Conservation (phyloP, 2,888 invertebrate genomes). For the Chironomus riparius region DNA sequence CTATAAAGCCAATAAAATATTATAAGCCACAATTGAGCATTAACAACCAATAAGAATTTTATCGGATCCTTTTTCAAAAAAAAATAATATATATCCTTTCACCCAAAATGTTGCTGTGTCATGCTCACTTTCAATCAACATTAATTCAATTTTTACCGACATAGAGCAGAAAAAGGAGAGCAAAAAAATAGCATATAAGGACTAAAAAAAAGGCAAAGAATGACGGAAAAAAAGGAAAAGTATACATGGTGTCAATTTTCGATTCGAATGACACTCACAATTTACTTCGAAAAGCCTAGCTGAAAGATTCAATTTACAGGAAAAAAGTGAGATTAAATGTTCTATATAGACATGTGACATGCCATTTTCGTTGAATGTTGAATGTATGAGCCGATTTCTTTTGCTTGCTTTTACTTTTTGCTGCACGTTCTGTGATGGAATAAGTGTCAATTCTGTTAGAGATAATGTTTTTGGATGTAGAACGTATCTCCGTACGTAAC, state of each 20-base stretch:
- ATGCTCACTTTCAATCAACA: slow-evolving; percentile 12
- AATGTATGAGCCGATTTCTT: too few relatives aligned
- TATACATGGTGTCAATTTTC: slow-evolving; percentile 1
- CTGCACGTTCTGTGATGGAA: too few relatives aligned
- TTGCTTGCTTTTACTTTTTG: not conserved
- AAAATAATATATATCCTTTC: not conserved
- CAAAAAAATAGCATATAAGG: not conserved
- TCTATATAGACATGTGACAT: slow-evolving; percentile 9
- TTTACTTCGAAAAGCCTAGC: slow-evolving; percentile 6
- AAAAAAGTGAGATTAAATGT: slow-evolving; percentile 5
- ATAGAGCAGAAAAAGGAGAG: not conserved
- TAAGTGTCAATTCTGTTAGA: too few relatives aligned
- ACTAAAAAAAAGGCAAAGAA: not conserved
- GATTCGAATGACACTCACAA: slow-evolving; percentile 12
- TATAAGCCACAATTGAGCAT: not conserved
- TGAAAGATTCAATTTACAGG: slow-evolving; percentile 10
- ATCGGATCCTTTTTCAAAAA: not conserved
- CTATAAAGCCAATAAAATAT: not conserved
- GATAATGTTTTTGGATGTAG: too few relatives aligned
- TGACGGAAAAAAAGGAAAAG: not conserved
- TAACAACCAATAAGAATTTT: not conserved
- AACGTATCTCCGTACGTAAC: too few relatives aligned
- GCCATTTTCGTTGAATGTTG: not conserved
- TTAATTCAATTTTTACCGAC: slow-evolving; percentile 1
- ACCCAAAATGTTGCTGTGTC: not conserved